A percentile compares a stretch with the other conserved stretches of the same genome.
These are phyloP conservation scores for Callitettix versicolor DNA, from an alignment of 1,140 invertebrate species.

Conservation along the genomic window DNA sequence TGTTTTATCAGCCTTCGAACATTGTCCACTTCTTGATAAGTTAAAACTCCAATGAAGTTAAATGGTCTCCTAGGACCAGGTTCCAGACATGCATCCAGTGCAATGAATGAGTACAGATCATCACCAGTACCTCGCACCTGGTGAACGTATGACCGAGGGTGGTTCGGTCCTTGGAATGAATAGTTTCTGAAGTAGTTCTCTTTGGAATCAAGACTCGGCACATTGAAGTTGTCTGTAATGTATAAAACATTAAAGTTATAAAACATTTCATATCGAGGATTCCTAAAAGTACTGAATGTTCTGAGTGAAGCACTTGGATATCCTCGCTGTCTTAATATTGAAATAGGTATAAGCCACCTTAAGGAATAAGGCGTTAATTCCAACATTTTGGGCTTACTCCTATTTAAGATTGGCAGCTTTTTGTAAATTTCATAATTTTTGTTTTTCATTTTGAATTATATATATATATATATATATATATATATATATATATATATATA, in stretches of 20 bases:
- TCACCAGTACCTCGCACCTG: conserved; percentile 38
- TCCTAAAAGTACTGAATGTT: too few relatives aligned
- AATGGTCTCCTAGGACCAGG: conserved; percentile 80
- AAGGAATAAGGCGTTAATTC: too few relatives aligned
- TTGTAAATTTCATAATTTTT: too few relatives aligned
- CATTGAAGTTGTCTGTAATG: conserved; percentile 82
- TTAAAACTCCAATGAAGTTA: conserved; percentile 78
- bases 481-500: too few relatives aligned
- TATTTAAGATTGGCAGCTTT: too few relatives aligned
- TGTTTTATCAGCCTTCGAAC: conserved; percentile 41
- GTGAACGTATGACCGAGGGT: conserved; percentile 68
- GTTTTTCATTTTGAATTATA: too few relatives aligned
- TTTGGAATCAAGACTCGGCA: conserved; percentile 50
- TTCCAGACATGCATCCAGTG: conserved; percentile 76
- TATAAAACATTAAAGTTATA: conserved; percentile 17
- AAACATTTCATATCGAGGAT: too few relatives aligned
- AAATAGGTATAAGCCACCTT: too few relatives aligned
- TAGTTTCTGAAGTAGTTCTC: conserved; percentile 72
- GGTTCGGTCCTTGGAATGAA: conserved; percentile 61
- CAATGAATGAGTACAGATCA: conserved; percentile 62
- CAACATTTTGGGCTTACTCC: too few relatives aligned
- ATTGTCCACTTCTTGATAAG: conserved; percentile 43
- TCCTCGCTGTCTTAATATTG: too few relatives aligned
- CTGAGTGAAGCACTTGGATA: too few relatives aligned
- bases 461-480: too few relatives aligned